These are phyloP conservation scores for Macropis europaea DNA, from an alignment of 2,888 invertebrate species.

Conservation along the genomic window DNA sequence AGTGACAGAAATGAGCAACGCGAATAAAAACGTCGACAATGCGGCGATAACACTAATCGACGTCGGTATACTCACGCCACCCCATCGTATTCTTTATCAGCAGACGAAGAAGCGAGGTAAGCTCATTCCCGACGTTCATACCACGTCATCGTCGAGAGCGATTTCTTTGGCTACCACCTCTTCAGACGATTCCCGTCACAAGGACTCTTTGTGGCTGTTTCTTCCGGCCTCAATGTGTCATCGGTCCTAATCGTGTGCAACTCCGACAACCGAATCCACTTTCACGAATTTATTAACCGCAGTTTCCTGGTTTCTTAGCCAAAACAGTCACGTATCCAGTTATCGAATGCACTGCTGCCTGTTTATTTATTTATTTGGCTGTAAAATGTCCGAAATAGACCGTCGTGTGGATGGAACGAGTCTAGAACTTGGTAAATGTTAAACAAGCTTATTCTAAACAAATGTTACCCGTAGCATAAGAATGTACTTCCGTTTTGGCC, in stretches of 20 bases:
- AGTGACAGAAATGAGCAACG: neutral
- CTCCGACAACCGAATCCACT: conserved; percentile 47
- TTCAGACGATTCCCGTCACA: neutral
- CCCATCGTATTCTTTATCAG: conserved; percentile 29
- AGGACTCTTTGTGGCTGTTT: conserved; percentile 11
- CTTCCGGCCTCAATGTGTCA: conserved; percentile 45
- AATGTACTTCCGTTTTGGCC: too few relatives aligned
- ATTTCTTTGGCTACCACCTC: neutral
- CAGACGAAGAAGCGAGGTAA: conserved; percentile 44
- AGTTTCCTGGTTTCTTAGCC: conserved; percentile 18
- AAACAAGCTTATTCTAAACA: too few relatives aligned
- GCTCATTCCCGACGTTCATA: conserved; percentile 32
- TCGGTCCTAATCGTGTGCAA: conserved; percentile 33
- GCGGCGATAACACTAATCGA: conserved; percentile 31
- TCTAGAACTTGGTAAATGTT: too few relatives aligned
- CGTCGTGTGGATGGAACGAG: too few relatives aligned
- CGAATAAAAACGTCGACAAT: neutral
- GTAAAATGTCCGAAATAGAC: too few relatives aligned
- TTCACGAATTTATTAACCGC: conserved; percentile 38
- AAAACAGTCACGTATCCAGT: neutral
- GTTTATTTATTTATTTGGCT: too few relatives aligned
- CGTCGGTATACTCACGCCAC: neutral
- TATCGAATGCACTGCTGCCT: too few relatives aligned
- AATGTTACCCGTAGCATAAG: too few relatives aligned
- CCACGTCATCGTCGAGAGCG: conserved; percentile 35